Evolutionary conservation across 2,888 invertebrate genomes (phyloP), one percentile per base, ranked within the genome.

Genomic region (Drosophila meridiana): DNA sequence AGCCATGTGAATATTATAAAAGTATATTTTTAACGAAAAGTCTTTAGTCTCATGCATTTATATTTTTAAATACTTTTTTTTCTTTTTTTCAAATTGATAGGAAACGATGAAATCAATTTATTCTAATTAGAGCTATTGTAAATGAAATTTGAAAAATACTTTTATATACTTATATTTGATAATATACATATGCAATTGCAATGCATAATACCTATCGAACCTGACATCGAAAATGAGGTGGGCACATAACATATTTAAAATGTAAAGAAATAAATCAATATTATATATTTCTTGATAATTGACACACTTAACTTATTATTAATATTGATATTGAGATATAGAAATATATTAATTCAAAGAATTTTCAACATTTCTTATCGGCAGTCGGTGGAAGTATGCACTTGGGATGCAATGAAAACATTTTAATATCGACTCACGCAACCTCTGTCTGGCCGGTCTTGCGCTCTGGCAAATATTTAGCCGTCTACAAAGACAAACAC

Each of bases 401-500:
- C 55, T 56, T 57, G 42, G 36, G 68, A 42, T 43, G 38, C 20
- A 52, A 40, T 53, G 20, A 62, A 40, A 64, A 56, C 38, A 64
- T 55, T 67, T 58, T 42, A 28, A 48, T 34, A 47, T 56, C 77
- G 60, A 68, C 81, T 77, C 78, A 71, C 64, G 61, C 63, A 36
- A 30, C 42, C 42, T 20, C 32, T 61, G 47, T 20, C 32, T 61
- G 75, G 38, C 57, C 53, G 2, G 34, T 14, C 34, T 52, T n/a
- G 32, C 64, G 66, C 43, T 53, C 63, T 13, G 61, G 78, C 78
- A 77, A 78, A 80, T 80, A 78, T 76, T 78, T 62, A 71, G 57
- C 26, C 59, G 26, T 65, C 68, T 55, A 43, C 7, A 30, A 8
- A 40, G 4, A 26, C 30, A 47, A 28, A 43, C 32, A 55, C 42